These are phyloP conservation scores for Eupithecia exiguata DNA, from an alignment of 2,888 invertebrate genomes.

Conservation along the genomic window DNA sequence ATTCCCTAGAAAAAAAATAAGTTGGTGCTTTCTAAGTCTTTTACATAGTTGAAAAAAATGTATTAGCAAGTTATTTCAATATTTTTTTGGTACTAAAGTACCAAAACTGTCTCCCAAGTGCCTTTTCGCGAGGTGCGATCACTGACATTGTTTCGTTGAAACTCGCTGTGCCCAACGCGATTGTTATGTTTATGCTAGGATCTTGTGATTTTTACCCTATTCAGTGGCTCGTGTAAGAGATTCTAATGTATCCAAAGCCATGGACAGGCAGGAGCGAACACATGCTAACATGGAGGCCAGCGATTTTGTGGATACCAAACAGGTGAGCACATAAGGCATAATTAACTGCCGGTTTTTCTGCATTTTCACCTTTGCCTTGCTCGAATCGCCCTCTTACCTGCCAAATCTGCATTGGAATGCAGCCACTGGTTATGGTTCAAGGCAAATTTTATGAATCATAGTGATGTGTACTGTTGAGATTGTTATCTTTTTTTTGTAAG, in stretches of 20 bases:
- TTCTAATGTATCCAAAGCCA: constrained; percentile 81
- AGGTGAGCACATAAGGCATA: constrained; percentile 79
- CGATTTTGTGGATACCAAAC: constrained; percentile 86
- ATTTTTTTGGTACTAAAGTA: constrained; percentile 45
- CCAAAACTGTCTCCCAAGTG: constrained; percentile 59
- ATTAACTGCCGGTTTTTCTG: constrained; percentile 73
- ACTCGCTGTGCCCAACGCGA: constrained; percentile 74
- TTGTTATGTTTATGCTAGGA: constrained; percentile 78
- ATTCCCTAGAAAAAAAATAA: constrained; percentile 56
- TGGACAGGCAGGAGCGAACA: constrained; percentile 80
- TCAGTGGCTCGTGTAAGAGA: constrained; percentile 71
- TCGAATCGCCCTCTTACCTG: constrained; percentile 55
- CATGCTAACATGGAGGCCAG: constrained; percentile 85
- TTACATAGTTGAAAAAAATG: constrained; percentile 57
- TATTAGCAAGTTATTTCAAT: constrained; percentile 52
- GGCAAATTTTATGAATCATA: constrained; percentile 33
- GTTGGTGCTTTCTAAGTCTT: constrained; percentile 58
- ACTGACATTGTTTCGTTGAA: constrained; percentile 81
- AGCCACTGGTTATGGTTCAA: constrained; percentile 37
- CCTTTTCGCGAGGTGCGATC: constrained; percentile 73
- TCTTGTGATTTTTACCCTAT: constrained; percentile 65
- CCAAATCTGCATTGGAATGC: constrained; percentile 52
- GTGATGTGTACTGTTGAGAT: constrained; percentile 15
- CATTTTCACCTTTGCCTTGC: constrained; percentile 61
- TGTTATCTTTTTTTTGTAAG: constrained; percentile 8